These are phyloP conservation scores for Oenanthe oenanthe DNA, from an alignment of 2,113 vertebrate genomes.

Conservation along the genomic window DNA sequence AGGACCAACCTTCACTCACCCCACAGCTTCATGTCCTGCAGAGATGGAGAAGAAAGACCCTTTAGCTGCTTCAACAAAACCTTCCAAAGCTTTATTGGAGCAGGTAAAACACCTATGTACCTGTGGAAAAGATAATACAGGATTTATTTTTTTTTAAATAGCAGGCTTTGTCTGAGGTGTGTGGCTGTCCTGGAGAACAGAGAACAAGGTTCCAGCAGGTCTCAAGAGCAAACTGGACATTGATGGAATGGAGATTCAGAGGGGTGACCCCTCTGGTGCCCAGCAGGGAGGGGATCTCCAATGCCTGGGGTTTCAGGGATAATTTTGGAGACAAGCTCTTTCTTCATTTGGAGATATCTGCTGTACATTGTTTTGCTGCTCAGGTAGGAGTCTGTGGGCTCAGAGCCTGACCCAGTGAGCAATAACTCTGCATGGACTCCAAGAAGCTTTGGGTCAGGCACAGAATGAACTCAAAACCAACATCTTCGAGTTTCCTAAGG, in stretches of 20 bases:
- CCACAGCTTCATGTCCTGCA: not conserved
- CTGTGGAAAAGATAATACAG: not conserved
- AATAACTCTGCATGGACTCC: not conserved
- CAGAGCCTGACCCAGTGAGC: not conserved
- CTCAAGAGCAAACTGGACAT: not conserved
- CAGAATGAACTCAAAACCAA: not conserved
- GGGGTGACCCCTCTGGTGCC: not conserved
- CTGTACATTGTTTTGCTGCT: not conserved
- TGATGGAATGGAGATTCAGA: not conserved
- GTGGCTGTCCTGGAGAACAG: not conserved
- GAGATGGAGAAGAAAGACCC: not conserved
- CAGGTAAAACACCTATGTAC: not conserved
- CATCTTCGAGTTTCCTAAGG: not conserved
- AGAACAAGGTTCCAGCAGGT: not conserved
- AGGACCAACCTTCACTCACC: not conserved
- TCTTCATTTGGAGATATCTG: not conserved
- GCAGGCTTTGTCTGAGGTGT: not conserved
- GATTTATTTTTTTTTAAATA: too few relatives aligned
- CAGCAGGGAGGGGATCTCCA: not conserved
- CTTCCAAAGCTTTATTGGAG: not conserved
- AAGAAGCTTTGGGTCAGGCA: not conserved
- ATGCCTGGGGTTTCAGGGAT: not conserved
- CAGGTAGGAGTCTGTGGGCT: not conserved
- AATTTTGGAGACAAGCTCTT: not conserved
- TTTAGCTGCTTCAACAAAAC: not conserved